Conservation (phyloP, 2,113 vertebrate genomes). For the Oryzias javanicus region DNA sequence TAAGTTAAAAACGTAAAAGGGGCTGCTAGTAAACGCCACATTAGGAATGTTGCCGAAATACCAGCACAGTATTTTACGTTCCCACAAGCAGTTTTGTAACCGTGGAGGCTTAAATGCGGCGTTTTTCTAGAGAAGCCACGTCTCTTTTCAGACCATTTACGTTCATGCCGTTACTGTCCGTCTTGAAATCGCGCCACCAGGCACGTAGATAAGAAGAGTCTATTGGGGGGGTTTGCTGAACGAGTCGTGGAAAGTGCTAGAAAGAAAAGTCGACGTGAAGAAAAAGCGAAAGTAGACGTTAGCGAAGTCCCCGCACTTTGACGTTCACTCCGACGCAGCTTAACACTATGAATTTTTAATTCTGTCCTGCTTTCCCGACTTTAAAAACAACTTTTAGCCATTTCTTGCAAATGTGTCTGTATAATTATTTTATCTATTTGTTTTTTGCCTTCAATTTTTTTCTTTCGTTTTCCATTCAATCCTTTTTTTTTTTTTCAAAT, state of each 20-base stretch:
- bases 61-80: not conserved
- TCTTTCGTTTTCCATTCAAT: too few species aligned
- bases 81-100: constrained; percentile 7
- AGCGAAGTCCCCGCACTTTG: too few species aligned
- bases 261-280: constrained; percentile 17
- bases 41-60: constrained; percentile 8
- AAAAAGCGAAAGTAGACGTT: constrained; percentile 21
- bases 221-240: too few species aligned
- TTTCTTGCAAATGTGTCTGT: too few species aligned
- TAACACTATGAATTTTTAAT: not conserved
- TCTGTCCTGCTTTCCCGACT: too few species aligned
- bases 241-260: constrained; percentile 28
- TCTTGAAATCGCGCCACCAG: not conserved
- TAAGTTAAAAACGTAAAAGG: not conserved
- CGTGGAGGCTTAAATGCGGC: constrained; percentile 11
- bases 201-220: not conserved
- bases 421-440: too few species aligned
- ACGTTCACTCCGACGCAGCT: too few species aligned
- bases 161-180: too few species aligned
- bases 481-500: too few species aligned
- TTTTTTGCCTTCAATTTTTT: too few species aligned
- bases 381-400: too few species aligned
- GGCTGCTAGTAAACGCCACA: not conserved
- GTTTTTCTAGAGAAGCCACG: not conserved
- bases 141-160: too few species aligned